Percentiles rank a stretch among this genome's conserved stretches.
Conservation (phyloP, 2,113 vertebrate genomes). For the Misgurnus mizolepis region DNA sequence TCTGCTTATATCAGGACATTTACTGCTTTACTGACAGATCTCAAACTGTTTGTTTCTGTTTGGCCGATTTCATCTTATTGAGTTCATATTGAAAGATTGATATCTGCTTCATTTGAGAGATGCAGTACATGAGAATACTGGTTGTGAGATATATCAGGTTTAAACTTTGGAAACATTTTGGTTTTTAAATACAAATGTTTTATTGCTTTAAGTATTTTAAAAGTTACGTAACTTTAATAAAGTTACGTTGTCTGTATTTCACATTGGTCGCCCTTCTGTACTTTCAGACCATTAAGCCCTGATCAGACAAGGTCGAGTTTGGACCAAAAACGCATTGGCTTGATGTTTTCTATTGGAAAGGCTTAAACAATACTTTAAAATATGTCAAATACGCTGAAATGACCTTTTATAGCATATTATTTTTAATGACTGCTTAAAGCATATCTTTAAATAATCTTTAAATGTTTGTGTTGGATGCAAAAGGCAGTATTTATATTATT, state of each 20-base stretch:
- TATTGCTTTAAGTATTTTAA: constrained; percentile 22
- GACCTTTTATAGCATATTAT: constrained; percentile 22
- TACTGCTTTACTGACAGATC: not conserved
- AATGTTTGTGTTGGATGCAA: constrained; percentile 28
- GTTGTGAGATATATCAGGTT: constrained; percentile 11
- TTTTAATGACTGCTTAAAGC: constrained; percentile 26
- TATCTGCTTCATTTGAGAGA: not conserved
- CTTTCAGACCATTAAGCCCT: not conserved
- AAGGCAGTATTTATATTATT: constrained; percentile 21
- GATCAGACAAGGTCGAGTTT: not conserved
- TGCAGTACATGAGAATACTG: not conserved
- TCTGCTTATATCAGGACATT: constrained; percentile 2
- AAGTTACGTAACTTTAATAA: not conserved
- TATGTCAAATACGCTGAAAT: not conserved
- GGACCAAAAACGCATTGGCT: not conserved
- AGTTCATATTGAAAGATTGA: not conserved
- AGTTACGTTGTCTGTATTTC: not conserved
- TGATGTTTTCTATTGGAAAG: constrained; percentile 27
- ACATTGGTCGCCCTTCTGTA: not conserved
- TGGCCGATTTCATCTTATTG: constrained; percentile 1
- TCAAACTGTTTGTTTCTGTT: not conserved
- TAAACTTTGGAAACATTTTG: constrained; percentile 12
- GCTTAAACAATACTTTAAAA: constrained; percentile 29
- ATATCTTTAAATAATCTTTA: constrained; percentile 42
- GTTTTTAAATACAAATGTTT: constrained; percentile 19